Evolutionary conservation across 1,140 invertebrate genomes (phyloP).

Genomic region (Glossosoma conforme): DNA sequence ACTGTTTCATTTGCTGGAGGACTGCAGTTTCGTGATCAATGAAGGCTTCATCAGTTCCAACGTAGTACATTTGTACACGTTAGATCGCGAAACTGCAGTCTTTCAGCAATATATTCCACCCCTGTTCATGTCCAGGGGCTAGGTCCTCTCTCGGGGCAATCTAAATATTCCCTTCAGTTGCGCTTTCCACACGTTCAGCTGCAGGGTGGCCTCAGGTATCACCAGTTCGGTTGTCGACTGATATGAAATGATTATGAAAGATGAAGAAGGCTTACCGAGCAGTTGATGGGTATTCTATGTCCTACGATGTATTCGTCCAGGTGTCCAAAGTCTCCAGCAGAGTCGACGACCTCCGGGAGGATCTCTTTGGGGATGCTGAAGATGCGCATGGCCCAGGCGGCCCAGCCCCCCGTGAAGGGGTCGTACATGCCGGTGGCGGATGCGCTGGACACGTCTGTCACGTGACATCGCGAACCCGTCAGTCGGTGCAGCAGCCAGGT

Average conservation of each 20-base stretch:
- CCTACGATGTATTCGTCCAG: conserved; percentile 66
- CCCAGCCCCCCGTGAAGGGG: conserved; percentile 83
- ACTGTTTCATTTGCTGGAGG: too few species aligned
- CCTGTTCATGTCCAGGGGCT: too few species aligned
- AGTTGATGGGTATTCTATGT: conserved; percentile 66
- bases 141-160: too few species aligned
- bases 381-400: conserved; percentile 60
- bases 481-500: conserved; percentile 82
- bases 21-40: too few species aligned
- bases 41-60: too few species aligned
- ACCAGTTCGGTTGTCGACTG: too few species aligned
- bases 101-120: too few species aligned
- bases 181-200: too few species aligned
- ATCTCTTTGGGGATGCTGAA: conserved; percentile 69
- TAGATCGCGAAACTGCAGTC: too few species aligned
- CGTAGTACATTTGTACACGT: too few species aligned
- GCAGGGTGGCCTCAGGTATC: too few species aligned
- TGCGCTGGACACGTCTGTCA: conserved; percentile 84
- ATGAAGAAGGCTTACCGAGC: conserved; percentile 56
- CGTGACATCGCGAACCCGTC: conserved; percentile 58
- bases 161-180: too few species aligned
- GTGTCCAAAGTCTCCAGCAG: conserved; percentile 69
- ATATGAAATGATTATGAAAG: neutral
- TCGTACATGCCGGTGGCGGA: conserved; percentile 91
- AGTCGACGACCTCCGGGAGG: conserved; percentile 77